phyloP scores from a whole-genome alignment of 1,140 invertebrate genomes.

The Saccostrea echinata region DNA sequence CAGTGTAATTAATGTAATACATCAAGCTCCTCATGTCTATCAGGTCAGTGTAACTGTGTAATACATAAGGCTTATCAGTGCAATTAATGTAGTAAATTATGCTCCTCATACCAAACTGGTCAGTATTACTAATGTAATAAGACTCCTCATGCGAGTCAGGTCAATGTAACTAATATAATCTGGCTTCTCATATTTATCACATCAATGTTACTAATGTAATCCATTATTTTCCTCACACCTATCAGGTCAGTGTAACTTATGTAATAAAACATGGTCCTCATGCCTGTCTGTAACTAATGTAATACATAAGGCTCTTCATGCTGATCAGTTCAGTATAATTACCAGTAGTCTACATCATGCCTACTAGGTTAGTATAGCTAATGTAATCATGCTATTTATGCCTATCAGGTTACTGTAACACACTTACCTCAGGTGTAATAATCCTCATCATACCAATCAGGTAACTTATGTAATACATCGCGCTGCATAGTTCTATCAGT shows the following conservation, averaged over 20 bases:
- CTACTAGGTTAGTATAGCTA: not conserved
- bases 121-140: not conserved
- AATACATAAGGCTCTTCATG: not conserved
- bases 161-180: not conserved
- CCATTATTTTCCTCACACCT: no score
- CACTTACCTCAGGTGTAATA: not conserved
- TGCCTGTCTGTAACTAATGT: no score
- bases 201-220: not conserved
- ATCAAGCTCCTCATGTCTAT: no score
- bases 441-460: not conserved
- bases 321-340: not conserved
- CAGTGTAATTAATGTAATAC: slow-evolving; percentile 51
- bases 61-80: no score
- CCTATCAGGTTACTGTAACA: not conserved
- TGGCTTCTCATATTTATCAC: not conserved
- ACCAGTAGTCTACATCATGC: not conserved
- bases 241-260: no score
- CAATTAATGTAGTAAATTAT: no score
- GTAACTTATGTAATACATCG: not conserved
- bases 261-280: no score
- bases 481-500: not conserved
- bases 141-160: not conserved
- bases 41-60: no score
- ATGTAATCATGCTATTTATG: not conserved
- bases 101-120: no score